Evolutionary conservation across 1,140 invertebrate genomes (phyloP).

Genomic region (Ips nitidus): DNA sequence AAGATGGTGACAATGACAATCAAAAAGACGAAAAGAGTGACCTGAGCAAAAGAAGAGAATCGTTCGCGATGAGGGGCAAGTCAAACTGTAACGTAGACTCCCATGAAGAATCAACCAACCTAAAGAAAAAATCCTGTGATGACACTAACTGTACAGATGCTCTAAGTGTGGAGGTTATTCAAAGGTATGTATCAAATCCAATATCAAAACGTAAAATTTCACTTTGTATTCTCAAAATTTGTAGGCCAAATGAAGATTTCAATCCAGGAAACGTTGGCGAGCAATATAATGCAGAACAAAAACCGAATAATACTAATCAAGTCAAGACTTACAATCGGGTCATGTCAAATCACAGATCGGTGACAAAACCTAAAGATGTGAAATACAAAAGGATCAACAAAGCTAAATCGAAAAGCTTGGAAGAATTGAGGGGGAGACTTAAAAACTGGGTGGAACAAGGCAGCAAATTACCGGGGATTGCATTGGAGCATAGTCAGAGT

Average conservation of each 20-base stretch:
- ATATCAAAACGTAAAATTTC: not conserved
- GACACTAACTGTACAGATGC: slow-evolving; percentile 22
- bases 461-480: slow-evolving; percentile 56
- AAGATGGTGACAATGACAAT: slow-evolving; percentile 68
- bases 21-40: slow-evolving; percentile 57
- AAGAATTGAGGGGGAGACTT: slow-evolving; percentile 77
- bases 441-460: slow-evolving; percentile 84
- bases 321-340: slow-evolving; percentile 82
- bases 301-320: slow-evolving; percentile 29
- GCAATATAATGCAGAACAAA: slow-evolving; percentile 15
- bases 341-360: slow-evolving; percentile 86
- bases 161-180: not conserved
- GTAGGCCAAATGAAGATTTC: not conserved
- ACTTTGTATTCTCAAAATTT: not conserved
- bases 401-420: slow-evolving; percentile 84
- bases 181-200: not conserved
- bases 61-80: slow-evolving; percentile 52
- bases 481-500: slow-evolving; percentile 50
- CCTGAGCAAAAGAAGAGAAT: slow-evolving; percentile 54
- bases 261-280: slow-evolving; percentile 9
- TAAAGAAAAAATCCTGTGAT: slow-evolving; percentile 51
- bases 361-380: slow-evolving; percentile 87
- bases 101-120: slow-evolving; percentile 53
- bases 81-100: slow-evolving; percentile 50
- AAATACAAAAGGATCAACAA: slow-evolving; percentile 90